phyloP scores from a whole-genome alignment of 2,888 invertebrate genomes.

The Autographa pulchrina region DNA sequence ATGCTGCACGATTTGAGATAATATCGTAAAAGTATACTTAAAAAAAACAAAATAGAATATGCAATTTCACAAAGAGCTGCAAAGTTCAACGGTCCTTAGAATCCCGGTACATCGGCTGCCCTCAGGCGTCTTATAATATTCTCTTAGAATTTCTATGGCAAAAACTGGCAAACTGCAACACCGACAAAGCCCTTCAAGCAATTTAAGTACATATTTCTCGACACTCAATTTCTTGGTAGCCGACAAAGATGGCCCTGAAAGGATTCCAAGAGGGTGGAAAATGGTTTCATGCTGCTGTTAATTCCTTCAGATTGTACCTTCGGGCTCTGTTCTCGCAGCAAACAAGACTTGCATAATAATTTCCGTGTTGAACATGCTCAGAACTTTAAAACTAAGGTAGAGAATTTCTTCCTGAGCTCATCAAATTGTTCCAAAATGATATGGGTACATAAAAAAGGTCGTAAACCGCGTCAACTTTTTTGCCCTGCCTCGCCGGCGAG shows the following conservation, averaged over 20 bases:
- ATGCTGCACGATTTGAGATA: slow-evolving; percentile 26
- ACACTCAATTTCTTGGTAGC: slow-evolving; percentile 43
- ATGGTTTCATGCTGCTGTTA: slow-evolving; percentile 34
- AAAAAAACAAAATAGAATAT: slow-evolving; percentile 45
- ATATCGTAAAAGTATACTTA: slow-evolving; percentile 35
- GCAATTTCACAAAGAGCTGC: slow-evolving; percentile 61
- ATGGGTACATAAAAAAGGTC: slow-evolving; percentile 61
- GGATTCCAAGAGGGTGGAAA: slow-evolving; percentile 31
- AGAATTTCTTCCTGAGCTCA: slow-evolving; percentile 27
- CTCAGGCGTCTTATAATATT: slow-evolving; percentile 58
- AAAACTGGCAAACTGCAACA: slow-evolving; percentile 37
- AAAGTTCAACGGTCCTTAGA: slow-evolving; percentile 58
- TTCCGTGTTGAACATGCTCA: neutral
- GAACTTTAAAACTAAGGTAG: slow-evolving; percentile 10
- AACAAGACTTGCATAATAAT: slow-evolving; percentile 6
- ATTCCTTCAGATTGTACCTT: slow-evolving; percentile 26
- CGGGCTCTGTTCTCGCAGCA: neutral
- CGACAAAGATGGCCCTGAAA: slow-evolving; percentile 32
- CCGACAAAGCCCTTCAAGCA: slow-evolving; percentile 48
- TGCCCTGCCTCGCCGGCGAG: slow-evolving; percentile 59
- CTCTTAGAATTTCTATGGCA: slow-evolving; percentile 51
- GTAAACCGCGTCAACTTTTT: slow-evolving; percentile 63
- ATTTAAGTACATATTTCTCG: slow-evolving; percentile 47
- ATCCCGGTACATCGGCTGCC: slow-evolving; percentile 40
- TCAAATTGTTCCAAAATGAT: slow-evolving; percentile 44